These are phyloP conservation scores for Antrozous pallidus DNA, from an alignment of 2,797 vertebrate genomes.

Conservation along the genomic window DNA sequence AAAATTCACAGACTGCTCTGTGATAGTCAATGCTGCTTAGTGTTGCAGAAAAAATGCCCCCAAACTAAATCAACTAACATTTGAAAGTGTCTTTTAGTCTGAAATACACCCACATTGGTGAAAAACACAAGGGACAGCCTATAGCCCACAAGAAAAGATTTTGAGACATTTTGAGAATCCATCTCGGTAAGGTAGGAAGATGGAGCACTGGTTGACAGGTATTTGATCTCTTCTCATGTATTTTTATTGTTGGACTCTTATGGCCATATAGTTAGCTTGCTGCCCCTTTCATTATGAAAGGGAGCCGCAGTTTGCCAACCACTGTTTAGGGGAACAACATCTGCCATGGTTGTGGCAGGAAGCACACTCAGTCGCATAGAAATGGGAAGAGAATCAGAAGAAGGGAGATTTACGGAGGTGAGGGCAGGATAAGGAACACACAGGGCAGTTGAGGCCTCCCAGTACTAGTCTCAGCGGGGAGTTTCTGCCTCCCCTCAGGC, in stretches of 20 bases:
- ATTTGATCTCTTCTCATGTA: neutral
- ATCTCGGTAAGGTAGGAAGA: neutral
- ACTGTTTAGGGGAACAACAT: neutral
- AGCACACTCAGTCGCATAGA: neutral
- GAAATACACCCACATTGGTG: neutral
- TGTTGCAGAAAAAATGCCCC: neutral
- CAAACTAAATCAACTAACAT: neutral
- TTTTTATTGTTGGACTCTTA: neutral
- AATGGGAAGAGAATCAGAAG: neutral
- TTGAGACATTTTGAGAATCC: neutral
- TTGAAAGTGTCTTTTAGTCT: constrained; percentile 20
- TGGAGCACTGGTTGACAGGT: neutral
- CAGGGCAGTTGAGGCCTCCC: neutral
- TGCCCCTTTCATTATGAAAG: neutral
- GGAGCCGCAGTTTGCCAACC: too few species aligned
- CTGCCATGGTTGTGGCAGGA: neutral
- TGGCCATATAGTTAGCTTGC: neutral
- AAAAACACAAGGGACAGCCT: neutral
- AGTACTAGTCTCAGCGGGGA: too few species aligned
- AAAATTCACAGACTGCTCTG: neutral
- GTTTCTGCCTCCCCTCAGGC: neutral
- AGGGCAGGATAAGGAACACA: neutral
- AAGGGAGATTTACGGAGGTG: neutral
- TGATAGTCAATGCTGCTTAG: neutral
- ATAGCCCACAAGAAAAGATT: neutral